Evolutionary conservation across 2,797 vertebrate species (phyloP).

Genomic region (Eospalax fontanierii): DNA sequence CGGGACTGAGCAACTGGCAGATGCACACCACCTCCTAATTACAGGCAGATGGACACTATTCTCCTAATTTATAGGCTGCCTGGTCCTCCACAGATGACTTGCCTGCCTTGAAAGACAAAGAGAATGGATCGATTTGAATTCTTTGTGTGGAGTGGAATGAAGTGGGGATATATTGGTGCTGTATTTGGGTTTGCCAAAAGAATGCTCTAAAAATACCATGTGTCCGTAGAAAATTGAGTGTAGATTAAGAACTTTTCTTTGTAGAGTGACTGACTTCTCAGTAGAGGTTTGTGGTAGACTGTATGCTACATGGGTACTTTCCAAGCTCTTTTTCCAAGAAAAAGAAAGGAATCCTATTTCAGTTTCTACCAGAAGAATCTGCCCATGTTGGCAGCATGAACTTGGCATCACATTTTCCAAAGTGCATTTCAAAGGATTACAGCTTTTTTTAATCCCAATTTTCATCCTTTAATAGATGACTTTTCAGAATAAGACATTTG

Average conservation of each 20-base stretch:
- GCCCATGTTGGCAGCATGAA: not conserved
- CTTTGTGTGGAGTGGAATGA: not conserved
- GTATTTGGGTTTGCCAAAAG: conserved; percentile 40
- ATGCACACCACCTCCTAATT: not conserved
- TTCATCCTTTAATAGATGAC: conserved; percentile 13
- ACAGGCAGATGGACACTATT: not conserved
- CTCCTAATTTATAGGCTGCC: not conserved
- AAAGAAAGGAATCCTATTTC: conserved; percentile 74
- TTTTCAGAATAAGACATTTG: conserved; percentile 47
- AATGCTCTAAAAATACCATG: conserved; percentile 59
- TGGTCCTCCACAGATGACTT: not conserved
- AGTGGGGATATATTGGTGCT: not conserved
- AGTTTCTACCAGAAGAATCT: conserved; percentile 68
- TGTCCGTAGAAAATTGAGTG: conserved; percentile 35
- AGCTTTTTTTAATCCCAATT: not conserved
- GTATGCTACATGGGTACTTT: conserved; percentile 55
- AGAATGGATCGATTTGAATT: conserved; percentile 13
- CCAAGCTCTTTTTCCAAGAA: conserved; percentile 77
- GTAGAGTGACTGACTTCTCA: conserved; percentile 44
- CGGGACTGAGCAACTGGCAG: not conserved
- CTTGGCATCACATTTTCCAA: conserved; percentile 67
- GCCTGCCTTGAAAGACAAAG: not conserved
- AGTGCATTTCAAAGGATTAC: conserved; percentile 57
- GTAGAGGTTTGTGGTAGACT: conserved; percentile 56
- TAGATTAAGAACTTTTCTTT: conserved; percentile 63